Conservation (phyloP, 2,888 invertebrate species). For the Agrenia bidenticulata region DNA sequence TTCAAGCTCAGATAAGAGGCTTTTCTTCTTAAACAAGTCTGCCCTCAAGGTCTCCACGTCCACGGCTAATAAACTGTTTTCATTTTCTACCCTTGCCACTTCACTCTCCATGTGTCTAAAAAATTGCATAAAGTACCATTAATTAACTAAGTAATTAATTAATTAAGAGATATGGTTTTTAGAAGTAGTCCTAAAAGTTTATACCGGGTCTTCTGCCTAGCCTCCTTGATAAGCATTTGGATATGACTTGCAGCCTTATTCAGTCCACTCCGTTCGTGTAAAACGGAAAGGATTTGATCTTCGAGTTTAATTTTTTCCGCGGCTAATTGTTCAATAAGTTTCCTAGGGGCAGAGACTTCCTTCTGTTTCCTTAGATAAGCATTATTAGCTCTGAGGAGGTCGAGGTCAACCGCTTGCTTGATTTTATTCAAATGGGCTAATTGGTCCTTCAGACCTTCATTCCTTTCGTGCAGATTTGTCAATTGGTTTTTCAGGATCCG, state of each 20-base stretch:
- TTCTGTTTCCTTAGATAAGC: conserved; percentile 58
- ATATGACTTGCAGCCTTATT: conserved; percentile 66
- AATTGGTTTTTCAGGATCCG: conserved; percentile 43
- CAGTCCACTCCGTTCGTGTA: conserved; percentile 69
- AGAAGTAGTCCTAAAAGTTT: too few relatives aligned
- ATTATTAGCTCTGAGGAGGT: conserved; percentile 58
- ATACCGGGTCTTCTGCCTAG: conserved; percentile 59
- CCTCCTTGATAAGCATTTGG: conserved; percentile 57
- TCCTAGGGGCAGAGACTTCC: conserved; percentile 37
- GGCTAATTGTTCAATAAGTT: conserved; percentile 59
- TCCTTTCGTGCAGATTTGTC: conserved; percentile 26
- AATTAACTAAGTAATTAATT: too few relatives aligned
- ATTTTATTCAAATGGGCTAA: conserved; percentile 37
- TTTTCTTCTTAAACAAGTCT: conserved; percentile 56
- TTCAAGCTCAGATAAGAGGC: conserved; percentile 54
- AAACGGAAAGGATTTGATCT: conserved; percentile 64
- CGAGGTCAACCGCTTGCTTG: conserved; percentile 32
- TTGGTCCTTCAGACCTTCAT: conserved; percentile 36
- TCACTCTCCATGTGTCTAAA: conserved; percentile 59
- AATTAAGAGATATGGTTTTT: too few relatives aligned
- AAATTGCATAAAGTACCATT: too few relatives aligned
- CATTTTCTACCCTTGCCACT: conserved; percentile 49
- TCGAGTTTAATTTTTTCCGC: conserved; percentile 65
- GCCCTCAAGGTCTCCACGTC: conserved; percentile 63
- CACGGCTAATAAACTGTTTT: conserved; percentile 44